Evolutionary conservation across 1,140 invertebrate species (phyloP).

Genomic region (Drosophila prosaltans): DNA sequence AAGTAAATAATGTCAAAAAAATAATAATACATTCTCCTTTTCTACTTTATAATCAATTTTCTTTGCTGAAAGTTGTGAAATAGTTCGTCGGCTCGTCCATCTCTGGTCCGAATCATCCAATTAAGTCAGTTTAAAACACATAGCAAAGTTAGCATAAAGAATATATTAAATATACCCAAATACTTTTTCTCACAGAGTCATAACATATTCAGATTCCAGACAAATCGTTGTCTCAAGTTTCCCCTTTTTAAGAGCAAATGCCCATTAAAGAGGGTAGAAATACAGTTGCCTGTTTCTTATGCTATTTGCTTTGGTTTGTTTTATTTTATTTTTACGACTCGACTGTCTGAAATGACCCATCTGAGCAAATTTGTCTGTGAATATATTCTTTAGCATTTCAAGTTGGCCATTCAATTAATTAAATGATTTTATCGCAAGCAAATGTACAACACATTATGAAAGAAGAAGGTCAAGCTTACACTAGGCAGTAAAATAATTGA

Average conservation of each 20-base stretch:
- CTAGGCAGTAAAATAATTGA: constrained; percentile 5
- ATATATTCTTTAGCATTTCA: constrained; percentile 20
- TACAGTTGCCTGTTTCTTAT: background rate
- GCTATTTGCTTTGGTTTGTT: background rate
- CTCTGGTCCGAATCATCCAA: no score
- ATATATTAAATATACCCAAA: no score
- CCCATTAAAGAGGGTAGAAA: background rate
- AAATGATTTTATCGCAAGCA: constrained; percentile 52
- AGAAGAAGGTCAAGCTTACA: constrained; percentile 22
- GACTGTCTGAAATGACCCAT: constrained; percentile 12
- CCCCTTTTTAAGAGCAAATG: background rate
- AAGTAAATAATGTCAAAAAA: no score
- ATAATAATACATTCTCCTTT: no score
- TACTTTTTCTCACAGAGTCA: no score
- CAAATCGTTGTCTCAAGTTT: no score
- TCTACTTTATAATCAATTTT: no score
- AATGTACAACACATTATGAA: constrained; percentile 39
- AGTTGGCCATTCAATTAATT: constrained; percentile 50
- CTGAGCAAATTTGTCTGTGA: constrained; percentile 6
- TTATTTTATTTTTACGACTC: constrained; percentile 28
- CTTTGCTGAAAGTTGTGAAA: no score
- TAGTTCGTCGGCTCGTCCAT: no score
- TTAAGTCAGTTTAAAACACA: no score
- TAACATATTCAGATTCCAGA: no score
- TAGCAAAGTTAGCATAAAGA: no score